A percentile compares a stretch with the other conserved stretches of the same genome.
Evolutionary conservation across 23 tunicate species (phyloP).

Genomic region (Styela plicata): DNA sequence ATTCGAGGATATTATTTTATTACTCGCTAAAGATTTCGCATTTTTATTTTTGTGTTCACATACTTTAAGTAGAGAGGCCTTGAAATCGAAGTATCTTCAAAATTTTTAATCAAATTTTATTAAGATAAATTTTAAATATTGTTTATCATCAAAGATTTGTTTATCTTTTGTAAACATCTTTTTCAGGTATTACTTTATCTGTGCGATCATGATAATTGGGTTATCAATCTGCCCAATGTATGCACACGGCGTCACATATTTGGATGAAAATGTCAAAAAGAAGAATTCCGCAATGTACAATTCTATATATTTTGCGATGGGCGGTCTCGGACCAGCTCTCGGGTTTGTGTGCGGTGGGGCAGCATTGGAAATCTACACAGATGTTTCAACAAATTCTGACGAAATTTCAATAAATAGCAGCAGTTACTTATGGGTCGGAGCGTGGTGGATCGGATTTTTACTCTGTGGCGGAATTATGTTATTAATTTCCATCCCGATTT

Average conservation of each 20-base stretch:
- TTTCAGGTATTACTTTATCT: slow-evolving; percentile 8
- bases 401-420: slow-evolving; percentile 5
- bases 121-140: too few relatives aligned
- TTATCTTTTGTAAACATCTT: too few relatives aligned
- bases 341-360: slow-evolving; percentile 65
- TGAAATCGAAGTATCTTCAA: too few relatives aligned
- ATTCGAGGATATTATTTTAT: too few relatives aligned
- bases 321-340: slow-evolving; percentile 73
- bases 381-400: slow-evolving; percentile 34
- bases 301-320: slow-evolving; percentile 48
- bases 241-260: slow-evolving; percentile 66
- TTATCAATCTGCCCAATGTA: slow-evolving; percentile 22
- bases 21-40: too few relatives aligned
- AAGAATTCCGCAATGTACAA: slow-evolving; percentile 67
- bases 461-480: slow-evolving; percentile 35
- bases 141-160: too few relatives aligned
- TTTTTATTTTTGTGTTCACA: too few relatives aligned
- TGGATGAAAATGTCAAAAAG: slow-evolving; percentile 77
- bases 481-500: slow-evolving; percentile 7
- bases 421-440: slow-evolving; percentile 59
- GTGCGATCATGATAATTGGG: neutral
- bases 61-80: too few relatives aligned
- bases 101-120: too few relatives aligned
- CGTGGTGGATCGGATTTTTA: slow-evolving; percentile 69
- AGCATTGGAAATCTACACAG: slow-evolving; percentile 49